These are phyloP conservation scores for Leucophenga montana DNA, from an alignment of 2,888 invertebrate species.

Conservation along the genomic window DNA sequence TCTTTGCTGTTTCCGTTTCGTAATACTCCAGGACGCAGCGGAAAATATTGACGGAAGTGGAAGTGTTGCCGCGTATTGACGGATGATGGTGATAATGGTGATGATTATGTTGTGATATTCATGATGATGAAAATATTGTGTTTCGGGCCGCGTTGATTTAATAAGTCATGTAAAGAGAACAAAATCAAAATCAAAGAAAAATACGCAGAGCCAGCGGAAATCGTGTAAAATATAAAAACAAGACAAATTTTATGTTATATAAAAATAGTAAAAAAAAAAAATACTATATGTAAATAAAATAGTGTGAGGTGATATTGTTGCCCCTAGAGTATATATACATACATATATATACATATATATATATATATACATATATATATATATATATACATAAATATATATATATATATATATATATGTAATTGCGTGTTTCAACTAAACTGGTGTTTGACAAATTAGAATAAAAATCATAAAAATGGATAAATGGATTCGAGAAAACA, in stretches of 20 bases:
- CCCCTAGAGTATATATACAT: too few relatives aligned
- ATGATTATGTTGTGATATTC: not conserved
- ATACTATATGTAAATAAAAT: too few relatives aligned
- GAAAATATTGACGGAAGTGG: conserved; percentile 33
- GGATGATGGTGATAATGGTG: conserved; percentile 13
- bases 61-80: conserved; percentile 28
- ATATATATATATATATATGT: too few relatives aligned
- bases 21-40: conserved; percentile 50
- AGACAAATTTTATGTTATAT: not conserved
- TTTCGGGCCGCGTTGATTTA: not conserved
- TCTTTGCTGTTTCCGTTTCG: conserved; percentile 68
- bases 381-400: too few relatives aligned
- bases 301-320: too few relatives aligned
- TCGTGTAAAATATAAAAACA: not conserved
- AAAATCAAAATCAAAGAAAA: not conserved
- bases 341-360: too few relatives aligned
- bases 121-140: conserved; percentile 13
- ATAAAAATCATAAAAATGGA: too few relatives aligned
- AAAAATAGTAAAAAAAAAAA: not conserved
- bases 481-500: too few relatives aligned
- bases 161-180: not conserved
- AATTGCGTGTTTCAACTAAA: too few relatives aligned
- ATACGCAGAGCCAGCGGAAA: not conserved
- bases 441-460: too few relatives aligned
- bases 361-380: too few relatives aligned